These are phyloP conservation scores for Cantharis rustica DNA, from an alignment of 2,888 invertebrate species.

Conservation along the genomic window DNA sequence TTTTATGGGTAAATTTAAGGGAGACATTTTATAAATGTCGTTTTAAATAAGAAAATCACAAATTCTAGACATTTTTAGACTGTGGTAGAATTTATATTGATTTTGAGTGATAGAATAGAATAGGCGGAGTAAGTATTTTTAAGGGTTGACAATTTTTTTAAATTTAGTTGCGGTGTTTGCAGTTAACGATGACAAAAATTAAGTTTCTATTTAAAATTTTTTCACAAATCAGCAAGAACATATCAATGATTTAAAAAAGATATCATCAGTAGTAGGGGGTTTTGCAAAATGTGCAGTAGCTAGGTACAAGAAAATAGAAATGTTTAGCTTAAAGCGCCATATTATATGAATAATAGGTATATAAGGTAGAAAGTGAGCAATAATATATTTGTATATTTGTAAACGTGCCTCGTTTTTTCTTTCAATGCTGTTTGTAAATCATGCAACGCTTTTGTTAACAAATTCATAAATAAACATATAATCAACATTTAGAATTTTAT, in stretches of 20 bases:
- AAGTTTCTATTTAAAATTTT: neutral
- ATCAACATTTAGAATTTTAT: constrained; percentile 27
- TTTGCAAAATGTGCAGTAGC: constrained; percentile 24
- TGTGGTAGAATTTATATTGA: neutral
- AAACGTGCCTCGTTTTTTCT: constrained; percentile 38
- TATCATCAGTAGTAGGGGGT: neutral
- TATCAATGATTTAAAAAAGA: constrained; percentile 13
- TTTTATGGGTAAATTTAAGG: neutral
- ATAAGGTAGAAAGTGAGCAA: constrained; percentile 33
- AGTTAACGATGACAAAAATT: neutral
- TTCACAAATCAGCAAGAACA: constrained; percentile 3
- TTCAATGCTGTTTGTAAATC: constrained; percentile 36
- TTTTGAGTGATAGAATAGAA: neutral
- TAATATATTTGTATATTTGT: constrained; percentile 42
- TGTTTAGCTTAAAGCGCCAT: constrained; percentile 24
- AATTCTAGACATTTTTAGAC: neutral
- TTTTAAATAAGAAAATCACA: neutral
- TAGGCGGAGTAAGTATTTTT: neutral
- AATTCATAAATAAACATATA: constrained; percentile 25
- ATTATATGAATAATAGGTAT: neutral
- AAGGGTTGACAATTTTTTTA: constrained; percentile 1
- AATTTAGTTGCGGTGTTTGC: constrained; percentile 2
- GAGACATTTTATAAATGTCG: neutral
- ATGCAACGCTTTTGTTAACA: constrained; percentile 24
- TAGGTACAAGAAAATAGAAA: constrained; percentile 11